Percentiles rank a stretch among this genome's conserved stretches.
These are phyloP conservation scores for Tipula helvola DNA, from an alignment of 2,888 invertebrate species.

Conservation along the genomic window DNA sequence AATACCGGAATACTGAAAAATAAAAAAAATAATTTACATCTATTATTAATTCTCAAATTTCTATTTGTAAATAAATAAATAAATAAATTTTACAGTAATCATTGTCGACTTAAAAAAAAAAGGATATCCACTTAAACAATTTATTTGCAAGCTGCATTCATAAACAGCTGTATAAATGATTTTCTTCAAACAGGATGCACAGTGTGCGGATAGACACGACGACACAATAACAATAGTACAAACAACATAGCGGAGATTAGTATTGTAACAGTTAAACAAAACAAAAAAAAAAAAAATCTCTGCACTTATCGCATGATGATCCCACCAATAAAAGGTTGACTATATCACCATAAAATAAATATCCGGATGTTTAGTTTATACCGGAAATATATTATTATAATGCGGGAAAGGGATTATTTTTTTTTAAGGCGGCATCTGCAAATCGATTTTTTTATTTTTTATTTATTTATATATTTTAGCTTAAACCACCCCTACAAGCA, in stretches of 20 bases:
- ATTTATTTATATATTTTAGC: neutral
- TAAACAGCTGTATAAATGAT: neutral
- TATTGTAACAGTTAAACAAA: neutral
- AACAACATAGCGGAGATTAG: neutral
- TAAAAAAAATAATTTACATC: conserved; percentile 16
- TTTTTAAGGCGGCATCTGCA: neutral
- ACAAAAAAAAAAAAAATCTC: neutral
- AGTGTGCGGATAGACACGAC: neutral
- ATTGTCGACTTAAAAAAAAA: neutral
- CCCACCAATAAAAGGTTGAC: neutral
- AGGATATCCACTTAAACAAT: neutral
- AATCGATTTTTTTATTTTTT: neutral
- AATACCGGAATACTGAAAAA: conserved; percentile 84
- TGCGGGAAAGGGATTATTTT: too few species aligned
- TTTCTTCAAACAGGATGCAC: neutral
- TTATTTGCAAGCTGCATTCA: neutral
- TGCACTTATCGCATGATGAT: neutral
- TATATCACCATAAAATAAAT: neutral
- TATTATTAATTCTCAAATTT: neutral
- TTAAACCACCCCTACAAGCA: neutral
- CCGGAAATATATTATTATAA: neutral
- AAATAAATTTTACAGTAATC: neutral
- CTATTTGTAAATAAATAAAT: neutral
- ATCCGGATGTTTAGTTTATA: neutral
- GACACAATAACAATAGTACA: neutral